These are phyloP conservation scores for Rhadinocentrus ornatus DNA, from an alignment of 2,797 vertebrate species.

Conservation along the genomic window DNA sequence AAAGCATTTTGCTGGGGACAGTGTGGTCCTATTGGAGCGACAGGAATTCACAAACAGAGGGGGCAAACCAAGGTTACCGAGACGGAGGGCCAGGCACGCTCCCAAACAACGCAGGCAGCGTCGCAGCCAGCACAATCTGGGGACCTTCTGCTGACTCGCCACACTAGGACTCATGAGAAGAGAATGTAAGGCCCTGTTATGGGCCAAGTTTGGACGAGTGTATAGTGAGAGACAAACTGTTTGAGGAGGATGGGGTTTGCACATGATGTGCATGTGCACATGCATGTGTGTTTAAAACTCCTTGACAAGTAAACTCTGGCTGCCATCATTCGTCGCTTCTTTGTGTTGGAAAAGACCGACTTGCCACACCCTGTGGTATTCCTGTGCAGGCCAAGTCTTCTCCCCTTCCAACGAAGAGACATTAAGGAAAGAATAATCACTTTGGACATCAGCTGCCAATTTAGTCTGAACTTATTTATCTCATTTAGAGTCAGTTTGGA, in stretches of 20 bases:
- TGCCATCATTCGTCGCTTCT: constrained; percentile 77
- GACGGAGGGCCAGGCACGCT: constrained; percentile 70
- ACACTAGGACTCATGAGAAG: constrained; percentile 75
- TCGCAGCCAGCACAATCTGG: constrained; percentile 73
- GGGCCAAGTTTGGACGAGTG: constrained; percentile 72
- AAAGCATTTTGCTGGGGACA: constrained; percentile 75
- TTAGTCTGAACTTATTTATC: constrained; percentile 77
- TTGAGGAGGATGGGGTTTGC: constrained; percentile 59
- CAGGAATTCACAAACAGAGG: constrained; percentile 80
- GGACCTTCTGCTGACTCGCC: constrained; percentile 77
- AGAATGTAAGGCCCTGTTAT: constrained; percentile 65
- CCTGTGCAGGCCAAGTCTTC: constrained; percentile 67
- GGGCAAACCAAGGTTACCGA: constrained; percentile 80
- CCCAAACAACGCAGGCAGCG: constrained; percentile 70
- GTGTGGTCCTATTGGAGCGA: constrained; percentile 71
- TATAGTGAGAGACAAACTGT: constrained; percentile 59
- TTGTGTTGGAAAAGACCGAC: constrained; percentile 69
- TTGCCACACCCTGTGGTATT: constrained; percentile 67
- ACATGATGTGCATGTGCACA: constrained; percentile 42
- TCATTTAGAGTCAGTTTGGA: constrained; percentile 72
- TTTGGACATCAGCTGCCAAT: constrained; percentile 74
- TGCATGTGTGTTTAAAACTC: constrained; percentile 59
- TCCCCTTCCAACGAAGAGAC: constrained; percentile 69
- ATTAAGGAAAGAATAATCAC: constrained; percentile 76
- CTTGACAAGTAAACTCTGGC: constrained; percentile 77